These are phyloP conservation scores for Chrosomus eos DNA, from an alignment of 2,797 vertebrate genomes.

Conservation along the genomic window DNA sequence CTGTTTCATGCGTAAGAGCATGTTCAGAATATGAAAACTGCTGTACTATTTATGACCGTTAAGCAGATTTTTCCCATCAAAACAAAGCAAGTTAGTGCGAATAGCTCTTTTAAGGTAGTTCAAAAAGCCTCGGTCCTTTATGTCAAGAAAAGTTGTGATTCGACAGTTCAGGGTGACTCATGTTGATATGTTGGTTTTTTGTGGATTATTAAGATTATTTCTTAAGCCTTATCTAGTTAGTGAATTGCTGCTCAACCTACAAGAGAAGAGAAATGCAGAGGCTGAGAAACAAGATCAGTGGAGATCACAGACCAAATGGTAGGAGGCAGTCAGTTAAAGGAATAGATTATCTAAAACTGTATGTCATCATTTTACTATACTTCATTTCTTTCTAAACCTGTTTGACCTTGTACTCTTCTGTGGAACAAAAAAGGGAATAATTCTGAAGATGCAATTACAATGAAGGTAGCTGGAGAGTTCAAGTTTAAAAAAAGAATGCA, in stretches of 20 bases:
- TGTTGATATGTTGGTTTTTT: not conserved
- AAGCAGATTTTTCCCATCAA: conserved; percentile 1
- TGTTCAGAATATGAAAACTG: conserved; percentile 16
- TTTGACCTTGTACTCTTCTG: not conserved
- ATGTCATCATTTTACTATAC: not conserved
- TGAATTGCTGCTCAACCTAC: conserved; percentile 8
- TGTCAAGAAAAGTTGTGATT: not conserved
- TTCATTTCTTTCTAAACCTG: not conserved
- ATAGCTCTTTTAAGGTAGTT: conserved; percentile 2
- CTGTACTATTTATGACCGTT: not conserved
- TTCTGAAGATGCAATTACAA: not conserved
- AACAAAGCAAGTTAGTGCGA: not conserved
- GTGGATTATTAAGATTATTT: conserved; percentile 19
- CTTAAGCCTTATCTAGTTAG: not conserved
- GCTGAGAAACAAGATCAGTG: conserved; percentile 20
- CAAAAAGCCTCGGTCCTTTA: not conserved
- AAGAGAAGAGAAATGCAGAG: conserved; percentile 24
- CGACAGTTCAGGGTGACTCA: conserved; percentile 14
- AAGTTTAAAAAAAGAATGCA: not conserved
- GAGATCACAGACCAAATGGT: conserved; percentile 27
- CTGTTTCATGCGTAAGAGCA: not conserved
- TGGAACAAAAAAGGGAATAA: not conserved
- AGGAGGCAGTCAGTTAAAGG: conserved; percentile 7
- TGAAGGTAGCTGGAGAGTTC: not conserved
- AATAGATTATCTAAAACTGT: not conserved